Base-by-base conservation (phyloP, 1,140 invertebrate genomes). In the Andrena cerasifolii region DNA sequence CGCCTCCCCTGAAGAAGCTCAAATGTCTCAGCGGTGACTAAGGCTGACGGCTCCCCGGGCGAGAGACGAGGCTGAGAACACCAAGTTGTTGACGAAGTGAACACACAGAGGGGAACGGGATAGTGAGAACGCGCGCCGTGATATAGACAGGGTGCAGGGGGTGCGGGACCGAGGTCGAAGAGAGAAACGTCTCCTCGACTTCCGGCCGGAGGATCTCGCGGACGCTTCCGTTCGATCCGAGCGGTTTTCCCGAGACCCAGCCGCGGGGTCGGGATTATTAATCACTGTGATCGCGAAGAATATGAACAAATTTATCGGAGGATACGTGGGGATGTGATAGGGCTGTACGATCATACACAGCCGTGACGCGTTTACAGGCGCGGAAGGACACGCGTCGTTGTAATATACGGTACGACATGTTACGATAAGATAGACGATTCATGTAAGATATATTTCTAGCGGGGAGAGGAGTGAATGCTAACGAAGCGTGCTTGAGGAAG, bases 1-100 rank as follows among this genome's bases (percentile, higher is more conserved):
- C 86, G 36, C 91, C 91, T 21, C 90, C 90, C 14, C 67, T 92
- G 77, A 93, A 92, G 71, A 93, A 93, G 83, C 88, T 93, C 72
- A 90, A 91, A 83, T 93, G 92, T 87, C 91, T 92, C 84, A 90
- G 92, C 77, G 86, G 91, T 80, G 92, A 92, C 83, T 93, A 80
- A 91, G 85, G 45, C 67, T 56, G 53, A 81, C 21, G 58, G 36
- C 51, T 71, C 40, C 36, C 62, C 61, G 53, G n/a, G n/a, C n/a
- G n/a, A 31, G 65, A 53, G 51, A 49, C 26, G 59, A 74, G 59
- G 31, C 21, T 31, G 53, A 62, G 56, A 18, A 77, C 54, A 10
- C n/a, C 36, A 40, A 40, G 4, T 40, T 40, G 65, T 31, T 26
- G 33, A 16, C 28, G 47, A 53, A 21, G 21, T 28, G 16, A 31